phyloP scores from a whole-genome alignment of 2,797 vertebrate species.

The Galago senegalensis region DNA sequence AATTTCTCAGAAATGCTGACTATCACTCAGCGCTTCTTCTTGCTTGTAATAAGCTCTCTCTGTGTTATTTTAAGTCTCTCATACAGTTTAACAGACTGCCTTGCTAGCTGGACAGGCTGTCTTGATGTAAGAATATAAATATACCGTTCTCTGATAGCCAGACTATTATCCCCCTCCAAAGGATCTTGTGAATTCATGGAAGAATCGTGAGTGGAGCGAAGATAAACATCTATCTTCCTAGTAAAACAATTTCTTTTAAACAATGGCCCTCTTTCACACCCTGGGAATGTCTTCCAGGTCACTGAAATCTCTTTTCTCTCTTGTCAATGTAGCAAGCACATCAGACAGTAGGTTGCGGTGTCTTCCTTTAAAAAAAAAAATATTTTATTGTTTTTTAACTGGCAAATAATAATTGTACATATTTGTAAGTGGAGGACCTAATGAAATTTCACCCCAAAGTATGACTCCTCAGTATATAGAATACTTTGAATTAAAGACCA shows the following conservation, averaged over 20 bases:
- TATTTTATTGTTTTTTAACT: neutral
- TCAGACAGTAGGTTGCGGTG: neutral
- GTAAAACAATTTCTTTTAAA: neutral
- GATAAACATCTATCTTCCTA: neutral
- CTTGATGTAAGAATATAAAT: conserved; percentile 43
- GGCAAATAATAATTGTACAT: neutral
- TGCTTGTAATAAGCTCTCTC: conserved; percentile 39
- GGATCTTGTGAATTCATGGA: neutral
- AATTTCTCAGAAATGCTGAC: conserved; percentile 63
- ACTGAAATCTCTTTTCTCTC: neutral
- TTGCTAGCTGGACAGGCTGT: conserved; percentile 1
- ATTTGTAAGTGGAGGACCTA: neutral
- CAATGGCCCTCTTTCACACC: neutral
- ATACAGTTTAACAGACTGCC: neutral
- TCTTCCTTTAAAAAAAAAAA: neutral
- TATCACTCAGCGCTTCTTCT: neutral
- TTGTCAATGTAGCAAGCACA: neutral
- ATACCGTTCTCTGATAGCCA: neutral
- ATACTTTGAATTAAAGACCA: too few relatives aligned
- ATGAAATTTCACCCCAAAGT: too few relatives aligned
- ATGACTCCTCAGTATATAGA: too few relatives aligned
- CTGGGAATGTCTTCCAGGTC: neutral
- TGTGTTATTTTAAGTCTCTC: conserved; percentile 7
- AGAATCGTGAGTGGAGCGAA: neutral
- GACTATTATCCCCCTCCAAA: neutral